These are phyloP conservation scores for Nyctalus aviator DNA, from an alignment of 2,797 vertebrate species.

Conservation along the genomic window DNA sequence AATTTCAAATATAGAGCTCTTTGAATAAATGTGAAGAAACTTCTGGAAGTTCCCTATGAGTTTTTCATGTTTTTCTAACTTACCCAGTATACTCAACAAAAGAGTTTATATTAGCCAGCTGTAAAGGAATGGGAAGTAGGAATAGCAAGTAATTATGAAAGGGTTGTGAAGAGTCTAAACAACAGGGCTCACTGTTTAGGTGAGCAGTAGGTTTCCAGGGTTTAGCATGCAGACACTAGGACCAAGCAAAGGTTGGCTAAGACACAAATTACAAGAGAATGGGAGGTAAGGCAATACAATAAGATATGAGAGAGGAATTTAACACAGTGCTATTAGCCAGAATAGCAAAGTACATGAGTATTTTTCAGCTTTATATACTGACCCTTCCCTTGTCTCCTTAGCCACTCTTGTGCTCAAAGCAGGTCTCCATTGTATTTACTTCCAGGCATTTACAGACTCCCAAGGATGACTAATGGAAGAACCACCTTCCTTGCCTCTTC, in stretches of 20 bases:
- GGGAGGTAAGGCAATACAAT: background rate
- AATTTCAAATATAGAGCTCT: background rate
- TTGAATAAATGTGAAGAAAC: slow-evolving; percentile 19
- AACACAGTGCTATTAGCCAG: background rate
- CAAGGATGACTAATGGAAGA: background rate
- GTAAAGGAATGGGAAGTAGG: background rate
- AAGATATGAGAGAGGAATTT: background rate
- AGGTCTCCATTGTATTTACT: background rate
- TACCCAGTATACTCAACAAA: background rate
- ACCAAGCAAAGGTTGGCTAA: background rate
- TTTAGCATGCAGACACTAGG: background rate
- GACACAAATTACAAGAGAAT: background rate
- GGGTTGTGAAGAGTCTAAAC: background rate
- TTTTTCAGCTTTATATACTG: background rate
- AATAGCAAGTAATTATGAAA: background rate
- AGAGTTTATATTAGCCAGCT: background rate
- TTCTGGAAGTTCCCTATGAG: background rate
- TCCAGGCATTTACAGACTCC: background rate
- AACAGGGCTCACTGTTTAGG: background rate
- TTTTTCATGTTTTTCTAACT: slow-evolving; percentile 10
- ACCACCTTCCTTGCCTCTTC: background rate
- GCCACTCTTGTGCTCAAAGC: background rate
- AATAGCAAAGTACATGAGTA: background rate
- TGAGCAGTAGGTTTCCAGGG: background rate
- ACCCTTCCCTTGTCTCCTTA: slow-evolving; percentile 21